Conservation (phyloP, 2,113 vertebrate genomes). For the Amblyopsis rosae region DNA sequence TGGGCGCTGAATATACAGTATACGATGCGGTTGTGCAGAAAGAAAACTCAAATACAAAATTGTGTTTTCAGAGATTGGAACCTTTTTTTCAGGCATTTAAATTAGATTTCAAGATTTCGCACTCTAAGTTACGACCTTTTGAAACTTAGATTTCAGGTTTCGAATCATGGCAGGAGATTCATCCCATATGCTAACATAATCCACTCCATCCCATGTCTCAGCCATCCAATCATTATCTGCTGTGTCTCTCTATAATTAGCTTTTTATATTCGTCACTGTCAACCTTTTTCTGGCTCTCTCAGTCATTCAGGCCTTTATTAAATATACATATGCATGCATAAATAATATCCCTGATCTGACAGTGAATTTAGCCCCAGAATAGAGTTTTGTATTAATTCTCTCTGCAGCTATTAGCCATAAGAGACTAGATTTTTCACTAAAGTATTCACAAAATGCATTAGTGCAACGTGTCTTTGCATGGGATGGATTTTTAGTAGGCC, state of each 20-base stretch:
- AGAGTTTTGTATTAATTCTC: slow-evolving; percentile 41
- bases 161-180: no score
- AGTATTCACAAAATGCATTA: background rate
- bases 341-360: slow-evolving; percentile 47
- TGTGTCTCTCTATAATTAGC: slow-evolving; percentile 52
- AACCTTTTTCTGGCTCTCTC: slow-evolving; percentile 28
- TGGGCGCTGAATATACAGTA: no score
- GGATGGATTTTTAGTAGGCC: background rate
- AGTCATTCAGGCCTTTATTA: slow-evolving; percentile 54
- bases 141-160: no score
- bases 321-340: slow-evolving; percentile 52
- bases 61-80: no score
- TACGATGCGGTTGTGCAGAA: no score
- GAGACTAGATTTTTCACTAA: background rate
- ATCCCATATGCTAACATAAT: slow-evolving; percentile 28
- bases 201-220: slow-evolving; percentile 29
- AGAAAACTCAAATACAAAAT: no score
- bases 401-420: slow-evolving; percentile 6
- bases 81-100: no score
- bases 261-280: slow-evolving; percentile 51
- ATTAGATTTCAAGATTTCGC: no score
- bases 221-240: slow-evolving; percentile 14
- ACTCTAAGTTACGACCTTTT: no score
- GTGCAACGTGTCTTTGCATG: background rate
- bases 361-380: slow-evolving; percentile 38